Conservation (phyloP, 2,797 vertebrate species). For the Myotis vivesi region DNA sequence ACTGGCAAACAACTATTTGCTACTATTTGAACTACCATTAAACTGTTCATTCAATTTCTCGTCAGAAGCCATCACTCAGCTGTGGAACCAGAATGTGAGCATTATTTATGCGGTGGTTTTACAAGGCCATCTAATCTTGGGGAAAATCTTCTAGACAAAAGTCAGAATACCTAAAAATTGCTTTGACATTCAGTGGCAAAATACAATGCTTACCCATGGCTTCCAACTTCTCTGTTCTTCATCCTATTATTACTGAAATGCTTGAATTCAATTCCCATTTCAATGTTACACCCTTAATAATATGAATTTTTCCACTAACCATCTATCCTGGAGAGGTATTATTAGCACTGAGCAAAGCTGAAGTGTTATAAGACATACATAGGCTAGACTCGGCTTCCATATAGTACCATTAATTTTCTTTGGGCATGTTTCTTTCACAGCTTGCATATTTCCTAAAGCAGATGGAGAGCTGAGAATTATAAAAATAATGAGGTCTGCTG, state of each 20-base stretch:
- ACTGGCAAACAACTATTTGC: constrained; percentile 73
- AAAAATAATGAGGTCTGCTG: background rate
- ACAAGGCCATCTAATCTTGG: constrained; percentile 62
- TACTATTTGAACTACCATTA: constrained; percentile 75
- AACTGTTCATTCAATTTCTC: constrained; percentile 69
- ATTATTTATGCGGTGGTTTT: constrained; percentile 71
- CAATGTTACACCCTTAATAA: background rate
- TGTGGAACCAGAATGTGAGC: constrained; percentile 32
- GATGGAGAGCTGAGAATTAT: background rate
- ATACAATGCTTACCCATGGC: constrained; percentile 5
- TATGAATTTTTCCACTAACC: background rate
- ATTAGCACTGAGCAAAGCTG: background rate
- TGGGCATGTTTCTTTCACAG: background rate
- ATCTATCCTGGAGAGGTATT: background rate
- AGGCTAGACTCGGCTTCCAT: background rate
- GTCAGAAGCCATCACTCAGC: constrained; percentile 54
- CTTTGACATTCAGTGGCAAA: constrained; percentile 44
- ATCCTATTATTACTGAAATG: background rate
- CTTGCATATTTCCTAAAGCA: background rate
- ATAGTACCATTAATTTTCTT: background rate
- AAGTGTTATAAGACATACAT: background rate
- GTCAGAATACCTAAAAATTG: constrained; percentile 65
- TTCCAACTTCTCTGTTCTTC: background rate
- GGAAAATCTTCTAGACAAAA: constrained; percentile 59
- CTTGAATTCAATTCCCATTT: constrained; percentile 6